These are phyloP conservation scores for Bufo bufo DNA, from an alignment of 2,113 vertebrate genomes.

Conservation along the genomic window DNA sequence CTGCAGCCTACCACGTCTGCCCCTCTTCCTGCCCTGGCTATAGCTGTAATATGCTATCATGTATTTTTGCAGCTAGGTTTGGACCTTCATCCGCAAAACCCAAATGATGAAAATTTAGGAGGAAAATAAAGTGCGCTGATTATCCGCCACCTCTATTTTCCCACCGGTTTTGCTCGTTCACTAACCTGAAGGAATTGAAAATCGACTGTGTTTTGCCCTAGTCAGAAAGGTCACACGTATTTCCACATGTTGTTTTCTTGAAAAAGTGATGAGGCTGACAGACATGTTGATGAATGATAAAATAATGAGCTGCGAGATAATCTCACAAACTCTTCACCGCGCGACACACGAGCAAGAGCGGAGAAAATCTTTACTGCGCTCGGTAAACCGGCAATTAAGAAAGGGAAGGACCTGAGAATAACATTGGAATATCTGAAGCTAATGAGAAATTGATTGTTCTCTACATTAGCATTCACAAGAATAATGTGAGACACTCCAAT, in stretches of 20 bases:
- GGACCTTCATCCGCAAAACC: background rate
- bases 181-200: background rate
- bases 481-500: slow-evolving; percentile 12
- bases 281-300: slow-evolving; percentile 41
- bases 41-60: background rate
- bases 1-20: background rate
- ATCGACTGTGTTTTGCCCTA: background rate
- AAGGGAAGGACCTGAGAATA: slow-evolving; percentile 24
- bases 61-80: too few relatives aligned
- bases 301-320: slow-evolving; percentile 37
- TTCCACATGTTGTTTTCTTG: slow-evolving; percentile 39
- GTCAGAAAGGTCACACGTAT: slow-evolving; percentile 39
- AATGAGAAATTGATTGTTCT: slow-evolving; percentile 52
- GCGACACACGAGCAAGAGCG: too few relatives aligned
- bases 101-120: background rate
- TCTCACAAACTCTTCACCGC: background rate
- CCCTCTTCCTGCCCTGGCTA: background rate
- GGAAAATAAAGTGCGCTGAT: background rate
- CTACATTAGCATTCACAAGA: slow-evolving; percentile 21
- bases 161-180: background rate
- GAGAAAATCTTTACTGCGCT: slow-evolving; percentile 3
- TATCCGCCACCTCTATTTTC: background rate
- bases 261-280: slow-evolving; percentile 33
- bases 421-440: slow-evolving; percentile 28
- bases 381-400: slow-evolving; percentile 45